A percentile compares a stretch with the other conserved stretches of the same genome.
Conservation (phyloP, 2,797 vertebrate species). For the Neosilurus mollespiculum region DNA sequence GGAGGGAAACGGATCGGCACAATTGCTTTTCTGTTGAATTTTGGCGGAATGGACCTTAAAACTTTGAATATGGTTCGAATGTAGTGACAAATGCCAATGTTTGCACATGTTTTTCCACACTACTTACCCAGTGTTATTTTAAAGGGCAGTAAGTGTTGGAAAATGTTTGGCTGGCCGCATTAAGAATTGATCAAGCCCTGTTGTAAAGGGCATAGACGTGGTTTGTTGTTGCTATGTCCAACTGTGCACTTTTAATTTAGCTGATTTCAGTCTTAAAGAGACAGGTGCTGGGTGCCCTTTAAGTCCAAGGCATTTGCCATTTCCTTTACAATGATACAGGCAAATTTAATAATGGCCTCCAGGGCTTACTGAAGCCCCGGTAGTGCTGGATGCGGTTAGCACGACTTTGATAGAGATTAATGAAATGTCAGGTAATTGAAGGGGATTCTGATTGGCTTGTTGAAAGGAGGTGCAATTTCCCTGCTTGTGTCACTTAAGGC, state of each 20-base stretch:
- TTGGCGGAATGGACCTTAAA: conserved; percentile 3
- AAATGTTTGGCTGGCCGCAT: conserved; percentile 54
- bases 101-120: conserved; percentile 25
- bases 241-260: conserved; percentile 61
- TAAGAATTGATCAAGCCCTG: conserved; percentile 56
- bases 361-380: conserved; percentile 53
- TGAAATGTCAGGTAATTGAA: conserved; percentile 63
- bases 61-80: conserved; percentile 23
- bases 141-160: conserved; percentile 57
- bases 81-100: conserved; percentile 35
- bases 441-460: conserved; percentile 54
- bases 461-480: conserved; percentile 54
- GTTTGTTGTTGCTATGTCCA: conserved; percentile 58
- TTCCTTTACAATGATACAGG: conserved; percentile 61
- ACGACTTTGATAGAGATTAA: conserved; percentile 62
- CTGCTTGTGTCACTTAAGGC: conserved; percentile 51
- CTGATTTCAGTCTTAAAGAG: conserved; percentile 59
- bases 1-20: background rate
- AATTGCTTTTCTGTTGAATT: background rate
- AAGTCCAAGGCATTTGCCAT: conserved; percentile 56
- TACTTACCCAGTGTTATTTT: conserved; percentile 47
- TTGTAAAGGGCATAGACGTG: conserved; percentile 57
- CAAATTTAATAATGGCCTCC: conserved; percentile 60
- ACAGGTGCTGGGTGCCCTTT: conserved; percentile 61
- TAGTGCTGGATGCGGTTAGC: conserved; percentile 57